Percentiles rank a stretch among this genome's conserved stretches.
Conservation (phyloP, 1,140 invertebrate genomes). For the Ylistrum balloti region DNA sequence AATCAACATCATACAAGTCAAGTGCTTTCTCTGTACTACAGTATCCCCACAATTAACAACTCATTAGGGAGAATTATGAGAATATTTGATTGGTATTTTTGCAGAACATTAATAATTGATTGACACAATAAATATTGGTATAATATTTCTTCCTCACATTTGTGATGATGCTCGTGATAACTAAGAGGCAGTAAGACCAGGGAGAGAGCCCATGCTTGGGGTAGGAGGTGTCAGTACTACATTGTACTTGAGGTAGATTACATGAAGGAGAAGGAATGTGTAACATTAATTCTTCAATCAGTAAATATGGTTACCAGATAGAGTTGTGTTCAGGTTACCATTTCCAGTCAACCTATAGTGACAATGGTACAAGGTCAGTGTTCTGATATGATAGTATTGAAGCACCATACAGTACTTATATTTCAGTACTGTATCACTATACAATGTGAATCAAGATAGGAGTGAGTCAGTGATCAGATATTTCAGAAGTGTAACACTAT, state of each 20-base stretch:
- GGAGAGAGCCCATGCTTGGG: neutral
- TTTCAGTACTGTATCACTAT: neutral
- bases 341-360: neutral
- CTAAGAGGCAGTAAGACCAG: neutral
- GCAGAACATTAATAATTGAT: constrained; percentile 25
- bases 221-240: neutral
- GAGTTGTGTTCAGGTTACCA: neutral
- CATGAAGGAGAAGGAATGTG: too few relatives aligned
- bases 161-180: neutral
- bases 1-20: neutral
- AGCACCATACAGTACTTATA: neutral
- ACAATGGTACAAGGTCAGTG: neutral
- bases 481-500: neutral
- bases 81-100: constrained; percentile 36
- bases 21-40: constrained; percentile 6
- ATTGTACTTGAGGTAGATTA: too few relatives aligned
- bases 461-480: neutral
- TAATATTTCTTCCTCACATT: neutral
- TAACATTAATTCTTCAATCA: neutral
- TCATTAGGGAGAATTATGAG: neutral
- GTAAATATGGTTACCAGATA: neutral
- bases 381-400: neutral
- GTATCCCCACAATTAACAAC: neutral
- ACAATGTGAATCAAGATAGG: neutral
- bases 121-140: neutral